phyloP scores from a whole-genome alignment of 1,140 invertebrate species.

The Meloidogyne floridensis region DNA sequence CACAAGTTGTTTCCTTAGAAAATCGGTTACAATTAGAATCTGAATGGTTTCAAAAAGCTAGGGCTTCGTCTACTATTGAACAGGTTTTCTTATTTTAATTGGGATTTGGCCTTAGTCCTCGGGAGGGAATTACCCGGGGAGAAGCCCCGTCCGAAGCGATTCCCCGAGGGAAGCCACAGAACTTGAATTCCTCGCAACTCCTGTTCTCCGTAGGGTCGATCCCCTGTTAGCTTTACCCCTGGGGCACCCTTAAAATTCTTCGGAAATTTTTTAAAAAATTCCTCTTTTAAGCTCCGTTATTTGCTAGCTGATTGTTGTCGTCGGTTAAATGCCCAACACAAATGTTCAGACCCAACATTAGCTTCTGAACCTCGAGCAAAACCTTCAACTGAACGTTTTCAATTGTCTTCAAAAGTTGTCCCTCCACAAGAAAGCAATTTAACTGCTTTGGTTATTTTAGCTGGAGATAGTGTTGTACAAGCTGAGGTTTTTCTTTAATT shows the following conservation, averaged over 20 bases:
- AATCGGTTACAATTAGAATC: not conserved
- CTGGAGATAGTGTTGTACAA: constrained; percentile 30
- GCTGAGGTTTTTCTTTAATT: constrained; percentile 37
- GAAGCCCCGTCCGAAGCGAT: no score
- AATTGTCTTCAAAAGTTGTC: constrained; percentile 14
- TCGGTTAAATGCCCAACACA: constrained; percentile 31
- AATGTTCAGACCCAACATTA: constrained; percentile 11
- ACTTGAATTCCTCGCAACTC: no score
- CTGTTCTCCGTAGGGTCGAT: no score
- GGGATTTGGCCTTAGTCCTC: no score
- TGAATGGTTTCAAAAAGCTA: constrained; percentile 3
- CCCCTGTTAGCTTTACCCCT: no score
- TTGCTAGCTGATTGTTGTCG: constrained; percentile 28
- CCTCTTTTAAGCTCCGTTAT: constrained; percentile 15
- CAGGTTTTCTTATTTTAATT: not conserved
- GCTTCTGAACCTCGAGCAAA: constrained; percentile 23
- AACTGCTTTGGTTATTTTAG: constrained; percentile 20
- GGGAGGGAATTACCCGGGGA: no score
- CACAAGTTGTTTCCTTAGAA: not conserved
- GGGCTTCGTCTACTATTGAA: not conserved
- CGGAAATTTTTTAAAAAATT: not conserved
- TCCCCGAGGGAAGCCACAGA: no score
- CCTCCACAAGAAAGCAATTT: constrained; percentile 32
- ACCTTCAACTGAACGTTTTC: constrained; percentile 31
- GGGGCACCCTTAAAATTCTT: not conserved